Conservation (phyloP, 2,113 vertebrate genomes). For the Antechinus flavipes region DNA sequence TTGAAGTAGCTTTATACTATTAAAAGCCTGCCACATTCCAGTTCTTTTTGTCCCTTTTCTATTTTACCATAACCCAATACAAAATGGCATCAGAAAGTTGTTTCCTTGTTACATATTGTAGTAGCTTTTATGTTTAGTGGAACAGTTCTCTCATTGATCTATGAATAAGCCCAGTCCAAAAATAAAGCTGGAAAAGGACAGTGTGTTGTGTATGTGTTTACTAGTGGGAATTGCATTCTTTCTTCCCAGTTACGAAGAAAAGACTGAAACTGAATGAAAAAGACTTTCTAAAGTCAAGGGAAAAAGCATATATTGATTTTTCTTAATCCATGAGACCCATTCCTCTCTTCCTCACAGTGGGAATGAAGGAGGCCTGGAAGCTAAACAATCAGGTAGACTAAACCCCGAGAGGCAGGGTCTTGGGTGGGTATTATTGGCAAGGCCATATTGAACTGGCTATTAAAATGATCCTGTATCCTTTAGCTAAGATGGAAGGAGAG, state of each 20-base stretch:
- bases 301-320: neutral
- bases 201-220: neutral
- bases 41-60: neutral
- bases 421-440: neutral
- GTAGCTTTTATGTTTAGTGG: neutral
- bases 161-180: neutral
- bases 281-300: constrained; percentile 15
- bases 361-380: neutral
- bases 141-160: neutral
- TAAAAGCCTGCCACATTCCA: neutral
- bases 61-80: neutral
- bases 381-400: neutral
- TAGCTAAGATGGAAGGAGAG: constrained; percentile 12
- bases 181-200: neutral
- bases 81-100: neutral
- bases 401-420: neutral
- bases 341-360: neutral
- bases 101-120: neutral
- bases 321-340: neutral
- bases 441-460: neutral
- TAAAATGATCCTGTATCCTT: constrained; percentile 7
- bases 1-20: neutral
- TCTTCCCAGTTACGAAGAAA: constrained; percentile 3
- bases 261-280: constrained; percentile 6
- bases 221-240: neutral